phyloP scores from a whole-genome alignment of 30 jellyfish, hydroid and myxozoan genomes.

The Catostylus mosaicus region DNA sequence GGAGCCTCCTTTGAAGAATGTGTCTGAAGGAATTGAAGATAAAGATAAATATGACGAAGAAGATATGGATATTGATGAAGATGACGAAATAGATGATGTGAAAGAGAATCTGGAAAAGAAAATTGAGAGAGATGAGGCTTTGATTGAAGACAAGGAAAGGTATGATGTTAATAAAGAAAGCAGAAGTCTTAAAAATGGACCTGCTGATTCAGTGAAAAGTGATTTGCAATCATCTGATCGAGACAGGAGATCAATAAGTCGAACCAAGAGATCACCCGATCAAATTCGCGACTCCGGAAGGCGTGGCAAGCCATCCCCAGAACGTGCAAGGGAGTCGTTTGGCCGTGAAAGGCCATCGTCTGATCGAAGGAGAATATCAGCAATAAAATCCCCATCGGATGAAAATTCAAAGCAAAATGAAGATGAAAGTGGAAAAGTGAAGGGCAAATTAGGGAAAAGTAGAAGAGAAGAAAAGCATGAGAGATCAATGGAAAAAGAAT shows the following conservation, averaged over 20 bases:
- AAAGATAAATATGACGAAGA: conserved; percentile 23
- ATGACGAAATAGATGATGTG: conserved; percentile 5
- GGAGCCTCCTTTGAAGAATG: neutral
- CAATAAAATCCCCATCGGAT: neutral
- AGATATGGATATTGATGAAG: conserved; percentile 47
- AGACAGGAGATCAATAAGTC: conserved; percentile 18
- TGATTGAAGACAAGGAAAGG: neutral
- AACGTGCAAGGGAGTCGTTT: conserved; percentile 10
- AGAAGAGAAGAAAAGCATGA: neutral
- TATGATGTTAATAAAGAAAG: too few species aligned
- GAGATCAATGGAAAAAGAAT: neutral
- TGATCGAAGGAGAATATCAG: neutral
- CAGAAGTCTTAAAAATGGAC: neutral
- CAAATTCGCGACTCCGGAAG: neutral
- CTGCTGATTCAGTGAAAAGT: too few species aligned
- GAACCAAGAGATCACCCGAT: neutral
- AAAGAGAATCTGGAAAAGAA: neutral
- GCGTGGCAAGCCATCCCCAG: conserved; percentile 4
- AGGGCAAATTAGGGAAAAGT: neutral
- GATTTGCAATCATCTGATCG: neutral
- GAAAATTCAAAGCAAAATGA: neutral
- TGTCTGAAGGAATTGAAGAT: neutral
- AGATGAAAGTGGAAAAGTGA: neutral
- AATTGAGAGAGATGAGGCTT: neutral
- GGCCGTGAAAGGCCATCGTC: conserved; percentile 4